Evolutionary conservation across 1,140 invertebrate species (phyloP).

Genomic region (Tenebrio molitor): DNA sequence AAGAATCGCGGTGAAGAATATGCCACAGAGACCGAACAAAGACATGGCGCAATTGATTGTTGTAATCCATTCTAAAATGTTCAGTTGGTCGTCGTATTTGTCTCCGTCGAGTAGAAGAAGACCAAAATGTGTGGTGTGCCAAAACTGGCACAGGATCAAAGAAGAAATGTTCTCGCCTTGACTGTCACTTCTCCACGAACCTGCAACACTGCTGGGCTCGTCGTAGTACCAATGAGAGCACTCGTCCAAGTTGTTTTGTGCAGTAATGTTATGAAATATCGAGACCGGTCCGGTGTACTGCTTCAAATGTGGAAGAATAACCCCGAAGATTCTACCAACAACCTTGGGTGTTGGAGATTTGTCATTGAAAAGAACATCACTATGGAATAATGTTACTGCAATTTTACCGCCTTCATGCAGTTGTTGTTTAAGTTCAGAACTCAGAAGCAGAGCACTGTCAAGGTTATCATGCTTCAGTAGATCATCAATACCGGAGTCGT

Average conservation of each 20-base stretch:
- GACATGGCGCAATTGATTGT: constrained; percentile 70
- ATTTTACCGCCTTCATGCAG: constrained; percentile 45
- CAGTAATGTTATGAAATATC: constrained; percentile 48
- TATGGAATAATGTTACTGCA: constrained; percentile 48
- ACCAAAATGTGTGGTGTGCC: constrained; percentile 62
- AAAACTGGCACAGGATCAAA: constrained; percentile 53
- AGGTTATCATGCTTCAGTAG: constrained; percentile 37
- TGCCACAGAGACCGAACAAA: constrained; percentile 70
- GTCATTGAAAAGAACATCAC: constrained; percentile 56
- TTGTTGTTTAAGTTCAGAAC: constrained; percentile 47
- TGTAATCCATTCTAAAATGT: constrained; percentile 67
- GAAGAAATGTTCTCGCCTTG: neutral
- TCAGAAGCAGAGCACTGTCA: constrained; percentile 50
- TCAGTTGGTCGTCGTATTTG: constrained; percentile 42
- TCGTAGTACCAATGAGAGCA: constrained; percentile 50
- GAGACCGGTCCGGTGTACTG: constrained; percentile 35
- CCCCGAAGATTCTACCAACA: constrained; percentile 54
- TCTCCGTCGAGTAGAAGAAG: constrained; percentile 49
- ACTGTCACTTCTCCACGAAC: constrained; percentile 51
- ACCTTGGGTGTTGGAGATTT: neutral
- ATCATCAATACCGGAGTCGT: constrained; percentile 34
- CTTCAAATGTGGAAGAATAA: constrained; percentile 41
- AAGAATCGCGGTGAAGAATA: constrained; percentile 71
- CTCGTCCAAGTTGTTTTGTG: neutral
- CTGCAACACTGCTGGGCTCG: constrained; percentile 49